Evolutionary conservation across 2,113 vertebrate species (phyloP).

Genomic region (Misgurnus mizolepis): DNA sequence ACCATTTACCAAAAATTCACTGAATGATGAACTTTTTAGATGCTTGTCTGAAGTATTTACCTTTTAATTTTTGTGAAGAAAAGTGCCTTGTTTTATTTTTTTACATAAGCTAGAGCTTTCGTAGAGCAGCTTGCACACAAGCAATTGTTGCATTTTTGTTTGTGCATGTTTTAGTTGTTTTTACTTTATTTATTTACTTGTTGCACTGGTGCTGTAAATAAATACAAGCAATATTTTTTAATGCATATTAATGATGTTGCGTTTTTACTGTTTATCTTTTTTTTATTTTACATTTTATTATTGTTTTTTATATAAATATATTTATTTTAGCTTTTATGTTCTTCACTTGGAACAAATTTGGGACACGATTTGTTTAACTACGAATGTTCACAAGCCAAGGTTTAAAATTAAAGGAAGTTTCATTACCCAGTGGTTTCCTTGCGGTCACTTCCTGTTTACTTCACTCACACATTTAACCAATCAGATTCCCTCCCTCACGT

Average conservation of each 20-base stretch:
- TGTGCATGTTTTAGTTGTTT: not conserved
- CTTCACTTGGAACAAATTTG: not conserved
- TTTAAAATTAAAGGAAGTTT: slow-evolving; percentile 4
- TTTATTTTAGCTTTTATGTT: not conserved
- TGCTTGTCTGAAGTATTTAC: not conserved
- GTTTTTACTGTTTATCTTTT: too few species aligned
- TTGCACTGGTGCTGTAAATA: not conserved
- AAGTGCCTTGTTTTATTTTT: not conserved
- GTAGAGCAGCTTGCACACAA: slow-evolving; percentile 20
- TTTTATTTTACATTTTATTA: not conserved
- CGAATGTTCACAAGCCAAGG: not conserved
- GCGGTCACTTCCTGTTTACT: slow-evolving; percentile 50
- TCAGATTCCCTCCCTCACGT: slow-evolving; percentile 38
- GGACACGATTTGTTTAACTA: too few species aligned
- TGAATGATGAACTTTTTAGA: not conserved
- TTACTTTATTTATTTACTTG: slow-evolving; percentile 8
- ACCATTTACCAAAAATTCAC: not conserved
- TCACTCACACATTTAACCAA: slow-evolving; percentile 47
- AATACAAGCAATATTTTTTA: not conserved
- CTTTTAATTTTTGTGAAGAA: too few species aligned
- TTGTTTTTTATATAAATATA: slow-evolving; percentile 15
- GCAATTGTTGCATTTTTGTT: not conserved
- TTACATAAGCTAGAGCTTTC: slow-evolving; percentile 15
- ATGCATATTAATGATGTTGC: too few species aligned
- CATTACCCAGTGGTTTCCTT: slow-evolving; percentile 44